Base-by-base conservation (phyloP, 2,797 vertebrate genomes). In the Phoebastria nigripes region DNA sequence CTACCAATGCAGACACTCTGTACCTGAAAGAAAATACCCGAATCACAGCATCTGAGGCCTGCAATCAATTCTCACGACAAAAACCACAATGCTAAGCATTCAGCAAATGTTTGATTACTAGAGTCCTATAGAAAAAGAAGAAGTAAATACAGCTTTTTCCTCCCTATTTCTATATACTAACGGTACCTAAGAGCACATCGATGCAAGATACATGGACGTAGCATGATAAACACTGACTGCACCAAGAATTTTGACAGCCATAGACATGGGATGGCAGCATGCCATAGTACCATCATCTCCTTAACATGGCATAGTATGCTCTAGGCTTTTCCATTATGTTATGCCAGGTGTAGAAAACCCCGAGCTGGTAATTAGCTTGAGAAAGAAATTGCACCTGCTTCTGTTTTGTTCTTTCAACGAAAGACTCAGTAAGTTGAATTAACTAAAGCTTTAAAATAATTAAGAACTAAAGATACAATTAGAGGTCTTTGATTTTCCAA, bases 181-280 rank as follows among this genome's bases (percentile, higher is more conserved):
- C 6, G 31, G 17, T 70, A 90, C 8, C 15, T 37, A 51, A 44
- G 39, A 89, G 37, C n/a, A 55, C 18, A 42, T 9, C 0, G 2
- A 62, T 70, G 17, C 11, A 82, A 85, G 24, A 46, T 25, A 51
- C 4, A 4, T 0, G 1, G 55, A 59, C 0, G 2, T 9, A 47
- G 29, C 1, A 0, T 52, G 26, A 54, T 49, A 83, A 92, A 87
- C 18, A 62, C 25, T 67, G 13, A 44, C 35, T 91, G 24, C 18
- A 81, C 16, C 11, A 52, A 70, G 44, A 77, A 66, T 63, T 77
- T 67, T 87, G 59, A 80, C 42, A 92, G 18, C 17, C 2, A 1
- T 26, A 14, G 47, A 81, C 14, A 12, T 41, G 28, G 49, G 33
- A 63, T 42, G 41, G 80, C 79, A 85, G 28, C 13, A 66, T 44